A percentile compares a stretch with the other conserved stretches of the same genome.
phyloP scores from a whole-genome alignment of 2,888 invertebrate species.

The Diaprepes abbreviatus region DNA sequence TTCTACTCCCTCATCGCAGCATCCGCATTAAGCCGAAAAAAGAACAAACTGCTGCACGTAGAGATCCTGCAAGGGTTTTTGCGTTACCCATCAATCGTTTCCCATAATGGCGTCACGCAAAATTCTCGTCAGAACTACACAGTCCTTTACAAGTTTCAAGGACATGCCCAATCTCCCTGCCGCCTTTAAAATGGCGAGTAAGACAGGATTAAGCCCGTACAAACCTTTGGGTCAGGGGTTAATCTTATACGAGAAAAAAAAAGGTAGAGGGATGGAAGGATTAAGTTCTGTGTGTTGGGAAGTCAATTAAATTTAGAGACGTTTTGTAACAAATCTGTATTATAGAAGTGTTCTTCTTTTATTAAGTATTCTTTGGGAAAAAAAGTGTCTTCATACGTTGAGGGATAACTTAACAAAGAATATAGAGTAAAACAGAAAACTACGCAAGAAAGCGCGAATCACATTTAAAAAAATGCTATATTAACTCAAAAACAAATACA shows the following conservation, averaged over 20 bases:
- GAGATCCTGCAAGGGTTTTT: conserved; percentile 15
- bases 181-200: conserved; percentile 21
- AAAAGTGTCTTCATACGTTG: too few relatives aligned
- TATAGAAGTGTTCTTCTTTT: too few relatives aligned
- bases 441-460: too few relatives aligned
- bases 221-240: conserved; percentile 18
- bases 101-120: conserved; percentile 46
- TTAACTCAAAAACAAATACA: too few relatives aligned
- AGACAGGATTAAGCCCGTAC: conserved; percentile 19
- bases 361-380: too few relatives aligned
- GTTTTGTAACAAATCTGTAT: not conserved
- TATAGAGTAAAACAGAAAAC: too few relatives aligned
- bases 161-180: not conserved
- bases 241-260: conserved; percentile 19
- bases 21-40: conserved; percentile 17
- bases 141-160: conserved; percentile 28
- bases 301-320: conserved; percentile 4
- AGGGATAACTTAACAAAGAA: too few relatives aligned
- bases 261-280: conserved; percentile 14
- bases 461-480: too few relatives aligned
- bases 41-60: conserved; percentile 34
- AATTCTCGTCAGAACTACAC: conserved; percentile 20
- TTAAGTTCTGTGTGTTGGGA: not conserved
- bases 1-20: conserved; percentile 19
- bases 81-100: conserved; percentile 33